Evolutionary conservation across 2,888 invertebrate genomes (phyloP), one percentile per base, ranked within the genome.

Genomic region (Sthenelais limicola): DNA sequence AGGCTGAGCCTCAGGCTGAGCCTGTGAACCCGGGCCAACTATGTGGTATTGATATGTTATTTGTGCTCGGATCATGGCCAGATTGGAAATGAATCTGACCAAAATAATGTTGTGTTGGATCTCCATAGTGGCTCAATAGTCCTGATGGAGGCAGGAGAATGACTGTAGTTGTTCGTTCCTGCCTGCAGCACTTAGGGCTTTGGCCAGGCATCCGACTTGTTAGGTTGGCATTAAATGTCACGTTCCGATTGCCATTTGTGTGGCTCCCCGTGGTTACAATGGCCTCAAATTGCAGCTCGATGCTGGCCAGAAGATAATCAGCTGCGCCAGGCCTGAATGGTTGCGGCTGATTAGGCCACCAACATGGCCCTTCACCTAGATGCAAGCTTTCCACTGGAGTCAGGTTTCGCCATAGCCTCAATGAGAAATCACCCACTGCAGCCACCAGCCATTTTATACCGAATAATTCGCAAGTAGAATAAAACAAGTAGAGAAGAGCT

Each of bases 161-260:
- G n/a, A n/a, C n/a, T n/a, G n/a, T n/a, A n/a, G n/a, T n/a, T n/a
- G n/a, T n/a, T n/a, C n/a, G n/a, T n/a, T n/a, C n/a, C n/a, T n/a
- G n/a, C n/a, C n/a, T n/a, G n/a, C n/a, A n/a, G n/a, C n/a, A n/a
- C n/a, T n/a, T n/a, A n/a, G n/a, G n/a, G n/a, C n/a, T n/a, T n/a
- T n/a, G n/a, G n/a, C n/a, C n/a, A n/a, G n/a, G 21, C 35, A 9
- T 35, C 38, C 38, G 62, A 15, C 38, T 62, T 62, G 62, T 62
- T 38, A 62, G 35, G 24, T 43, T n/a, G 62, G 62, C 62, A 43
- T 26, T 62, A 62, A 62, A 62, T 62, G 62, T 62, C 62, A 62
- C 62, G 62, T 54, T 54, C n/a, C 54, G 54, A 32, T n/a, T 32
- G 5, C 54, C 43, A 43, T 43, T 43, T 43, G 43, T 18, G 43